phyloP scores from a whole-genome alignment of 2,113 vertebrate species.

The Mustelus asterias region DNA sequence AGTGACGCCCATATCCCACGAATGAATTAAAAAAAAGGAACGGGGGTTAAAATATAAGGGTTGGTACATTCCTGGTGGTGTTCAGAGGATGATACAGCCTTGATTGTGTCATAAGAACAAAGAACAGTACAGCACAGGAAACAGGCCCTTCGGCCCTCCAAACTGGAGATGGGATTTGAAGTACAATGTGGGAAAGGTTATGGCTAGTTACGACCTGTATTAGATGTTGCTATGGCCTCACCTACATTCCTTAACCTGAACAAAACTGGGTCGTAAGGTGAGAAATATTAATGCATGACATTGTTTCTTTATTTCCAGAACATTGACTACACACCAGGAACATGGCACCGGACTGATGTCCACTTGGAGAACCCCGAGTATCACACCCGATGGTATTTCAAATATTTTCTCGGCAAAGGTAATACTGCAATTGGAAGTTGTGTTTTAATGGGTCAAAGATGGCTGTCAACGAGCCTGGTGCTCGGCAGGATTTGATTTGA shows the following conservation, averaged over 20 bases:
- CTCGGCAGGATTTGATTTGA: too few species aligned
- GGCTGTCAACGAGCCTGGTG: neutral
- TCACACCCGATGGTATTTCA: slow-evolving; percentile 98
- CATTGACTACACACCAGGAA: slow-evolving; percentile 72
- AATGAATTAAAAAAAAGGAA: neutral
- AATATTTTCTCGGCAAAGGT: slow-evolving; percentile 99
- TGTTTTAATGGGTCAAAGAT: neutral
- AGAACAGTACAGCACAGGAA: too few species aligned
- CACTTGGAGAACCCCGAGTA: slow-evolving; percentile 98
- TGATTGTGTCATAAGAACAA: neutral
- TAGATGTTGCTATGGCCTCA: neutral
- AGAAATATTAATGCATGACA: neutral
- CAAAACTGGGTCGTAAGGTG: neutral
- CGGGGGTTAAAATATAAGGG: neutral
- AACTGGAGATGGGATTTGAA: neutral
- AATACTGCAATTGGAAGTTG: slow-evolving; percentile 40
- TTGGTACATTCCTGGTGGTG: neutral
- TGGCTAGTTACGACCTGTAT: neutral
- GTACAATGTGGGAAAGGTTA: neutral
- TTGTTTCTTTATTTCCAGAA: slow-evolving; percentile 58
- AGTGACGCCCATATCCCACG: too few species aligned
- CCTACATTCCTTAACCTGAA: neutral
- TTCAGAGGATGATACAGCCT: neutral
- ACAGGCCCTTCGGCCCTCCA: too few species aligned
- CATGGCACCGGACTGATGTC: slow-evolving; percentile 93